These are phyloP conservation scores for Piscicola geometra DNA, from an alignment of 2,888 invertebrate genomes.

Conservation along the genomic window DNA sequence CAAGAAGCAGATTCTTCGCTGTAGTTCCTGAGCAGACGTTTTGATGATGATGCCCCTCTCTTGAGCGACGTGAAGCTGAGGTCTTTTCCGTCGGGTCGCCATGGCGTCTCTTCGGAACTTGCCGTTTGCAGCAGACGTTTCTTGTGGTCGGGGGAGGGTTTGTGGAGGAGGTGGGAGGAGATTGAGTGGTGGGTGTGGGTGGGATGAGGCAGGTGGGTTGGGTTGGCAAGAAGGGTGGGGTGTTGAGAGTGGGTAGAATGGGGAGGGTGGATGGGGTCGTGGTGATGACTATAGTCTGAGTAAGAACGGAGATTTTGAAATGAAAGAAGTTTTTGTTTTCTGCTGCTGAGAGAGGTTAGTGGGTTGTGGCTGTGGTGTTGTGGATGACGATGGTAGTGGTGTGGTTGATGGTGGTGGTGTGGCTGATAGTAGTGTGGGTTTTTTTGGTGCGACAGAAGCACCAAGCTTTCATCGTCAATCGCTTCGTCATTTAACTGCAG, in stretches of 20 bases:
- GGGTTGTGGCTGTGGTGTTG: slow-evolving; percentile 10
- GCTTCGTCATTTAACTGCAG: background rate
- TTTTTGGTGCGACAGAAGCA: background rate
- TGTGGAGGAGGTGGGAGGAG: background rate
- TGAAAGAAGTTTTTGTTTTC: background rate
- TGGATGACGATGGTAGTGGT: background rate
- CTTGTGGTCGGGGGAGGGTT: slow-evolving; percentile 2
- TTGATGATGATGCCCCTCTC: background rate
- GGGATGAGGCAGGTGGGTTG: background rate
- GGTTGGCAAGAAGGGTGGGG: background rate
- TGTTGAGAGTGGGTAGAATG: background rate
- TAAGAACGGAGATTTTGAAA: background rate
- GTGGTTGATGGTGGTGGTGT: slow-evolving; percentile 5
- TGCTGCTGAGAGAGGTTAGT: background rate
- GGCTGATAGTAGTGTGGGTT: too few species aligned
- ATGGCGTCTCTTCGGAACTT: background rate
- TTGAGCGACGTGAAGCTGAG: background rate
- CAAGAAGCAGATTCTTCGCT: too few species aligned
- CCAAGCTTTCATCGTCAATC: background rate
- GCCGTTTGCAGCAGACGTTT: background rate
- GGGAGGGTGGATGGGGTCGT: background rate
- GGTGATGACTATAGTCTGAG: background rate
- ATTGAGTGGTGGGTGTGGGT: background rate
- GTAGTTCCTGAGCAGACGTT: background rate
- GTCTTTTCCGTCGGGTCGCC: background rate